Evolutionary conservation across 2,888 invertebrate genomes (phyloP).

Genomic region (Tryphoninae sp.): DNA sequence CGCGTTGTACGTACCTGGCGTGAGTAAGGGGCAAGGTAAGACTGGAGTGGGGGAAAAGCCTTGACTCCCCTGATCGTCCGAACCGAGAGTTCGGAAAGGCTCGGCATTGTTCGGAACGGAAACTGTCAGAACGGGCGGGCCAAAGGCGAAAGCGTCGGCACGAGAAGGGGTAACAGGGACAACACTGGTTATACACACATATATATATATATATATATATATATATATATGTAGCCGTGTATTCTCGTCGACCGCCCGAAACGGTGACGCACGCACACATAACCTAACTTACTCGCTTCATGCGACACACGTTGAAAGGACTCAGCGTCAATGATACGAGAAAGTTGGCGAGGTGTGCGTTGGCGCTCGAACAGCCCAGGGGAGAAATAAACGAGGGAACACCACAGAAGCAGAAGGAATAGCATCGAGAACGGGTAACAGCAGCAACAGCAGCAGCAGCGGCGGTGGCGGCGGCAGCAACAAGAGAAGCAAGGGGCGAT

Average conservation of each 20-base stretch:
- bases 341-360: constrained; percentile 22
- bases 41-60: constrained; percentile 16
- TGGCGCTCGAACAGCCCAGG: constrained; percentile 21
- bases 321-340: constrained; percentile 45
- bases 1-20: background rate
- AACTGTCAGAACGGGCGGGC: background rate
- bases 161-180: background rate
- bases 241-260: background rate
- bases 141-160: constrained; percentile 11
- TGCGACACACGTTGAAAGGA: background rate
- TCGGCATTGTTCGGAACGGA: constrained; percentile 44
- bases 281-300: background rate
- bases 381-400: constrained; percentile 55
- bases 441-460: constrained; percentile 39
- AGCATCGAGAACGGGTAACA: constrained; percentile 40
- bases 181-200: background rate
- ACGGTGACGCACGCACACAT: background rate
- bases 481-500: constrained; percentile 61
- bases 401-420: constrained; percentile 55
- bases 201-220: too few relatives aligned
- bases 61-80: constrained; percentile 16
- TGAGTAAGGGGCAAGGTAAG: background rate
- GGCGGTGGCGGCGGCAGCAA: constrained; percentile 36
- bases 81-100: constrained; percentile 35
- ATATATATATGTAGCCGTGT: background rate